A percentile compares a stretch with the other conserved stretches of the same genome.
phyloP scores from a whole-genome alignment of 2,888 invertebrate genomes.

The Hydropsyche betteni region DNA sequence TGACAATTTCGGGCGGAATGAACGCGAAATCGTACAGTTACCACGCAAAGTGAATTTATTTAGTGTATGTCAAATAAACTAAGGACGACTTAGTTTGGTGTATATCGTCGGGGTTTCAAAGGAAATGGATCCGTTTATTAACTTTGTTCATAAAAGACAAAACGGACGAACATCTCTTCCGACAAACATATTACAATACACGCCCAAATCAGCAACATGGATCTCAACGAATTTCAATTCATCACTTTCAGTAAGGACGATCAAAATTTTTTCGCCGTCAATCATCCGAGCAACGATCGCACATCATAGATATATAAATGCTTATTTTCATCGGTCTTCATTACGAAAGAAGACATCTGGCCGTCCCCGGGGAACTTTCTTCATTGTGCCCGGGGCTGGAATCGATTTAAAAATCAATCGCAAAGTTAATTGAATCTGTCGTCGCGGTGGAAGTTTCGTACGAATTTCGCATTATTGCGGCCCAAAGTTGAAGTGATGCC shows the following conservation, averaged over 20 bases:
- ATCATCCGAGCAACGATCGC: too few species aligned
- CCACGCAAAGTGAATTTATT: background rate
- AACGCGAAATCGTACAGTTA: background rate
- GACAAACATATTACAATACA: too few species aligned
- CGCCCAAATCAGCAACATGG: too few species aligned
- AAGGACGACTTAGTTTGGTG: background rate
- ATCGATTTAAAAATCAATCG: constrained; percentile 29
- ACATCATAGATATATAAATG: too few species aligned
- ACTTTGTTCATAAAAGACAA: constrained; percentile 24
- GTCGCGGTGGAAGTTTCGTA: background rate
- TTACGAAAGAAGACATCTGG: constrained; percentile 4
- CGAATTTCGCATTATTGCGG: constrained; percentile 15
- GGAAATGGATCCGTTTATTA: constrained; percentile 18
- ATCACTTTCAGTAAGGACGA: too few species aligned
- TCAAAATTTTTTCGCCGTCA: too few species aligned
- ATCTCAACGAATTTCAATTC: too few species aligned
- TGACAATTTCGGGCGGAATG: background rate
- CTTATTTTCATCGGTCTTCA: too few species aligned
- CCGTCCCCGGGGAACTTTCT: constrained; percentile 7
- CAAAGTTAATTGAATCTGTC: constrained; percentile 32
- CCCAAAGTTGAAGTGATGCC: constrained; percentile 7
- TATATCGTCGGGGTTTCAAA: constrained; percentile 2
- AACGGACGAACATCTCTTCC: background rate
- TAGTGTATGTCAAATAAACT: constrained; percentile 12
- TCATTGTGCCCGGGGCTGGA: constrained; percentile 5